phyloP scores from a whole-genome alignment of 2,797 vertebrate genomes.

The Sardinella longiceps region DNA sequence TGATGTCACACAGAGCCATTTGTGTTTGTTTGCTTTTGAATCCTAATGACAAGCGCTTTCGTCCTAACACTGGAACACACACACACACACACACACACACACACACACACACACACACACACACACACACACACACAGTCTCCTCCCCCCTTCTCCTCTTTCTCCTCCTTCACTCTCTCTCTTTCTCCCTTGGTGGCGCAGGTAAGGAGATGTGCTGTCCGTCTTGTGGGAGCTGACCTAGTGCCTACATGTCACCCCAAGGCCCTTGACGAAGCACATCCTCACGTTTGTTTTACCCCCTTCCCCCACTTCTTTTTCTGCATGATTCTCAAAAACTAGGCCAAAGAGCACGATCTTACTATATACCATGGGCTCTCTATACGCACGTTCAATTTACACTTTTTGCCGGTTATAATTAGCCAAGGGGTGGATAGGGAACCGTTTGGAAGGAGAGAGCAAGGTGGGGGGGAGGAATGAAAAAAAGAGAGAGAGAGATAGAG shows the following conservation, averaged over 20 bases:
- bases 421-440: slow-evolving; percentile 33
- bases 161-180: background rate
- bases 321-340: slow-evolving; percentile 43
- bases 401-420: slow-evolving; percentile 50
- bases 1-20: slow-evolving; percentile 31
- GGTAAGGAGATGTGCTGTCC: slow-evolving; percentile 4
- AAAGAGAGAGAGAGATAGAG: slow-evolving; percentile 20
- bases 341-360: slow-evolving; percentile 40
- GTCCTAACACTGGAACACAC: slow-evolving; percentile 10
- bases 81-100: background rate
- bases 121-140: too few species aligned
- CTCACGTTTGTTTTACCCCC: background rate
- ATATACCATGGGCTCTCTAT: slow-evolving; percentile 20
- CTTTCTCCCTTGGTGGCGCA: background rate
- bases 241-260: background rate
- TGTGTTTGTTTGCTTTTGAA: slow-evolving; percentile 49
- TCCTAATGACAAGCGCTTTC: slow-evolving; percentile 34
- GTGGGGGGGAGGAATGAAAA: slow-evolving; percentile 15
- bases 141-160: background rate
- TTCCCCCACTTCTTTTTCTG: background rate
- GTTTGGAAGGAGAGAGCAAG: slow-evolving; percentile 18
- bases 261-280: background rate
- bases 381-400: slow-evolving; percentile 41
- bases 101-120: background rate
- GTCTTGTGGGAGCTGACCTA: background rate